These are phyloP conservation scores for Napeogenes sylphis DNA, from an alignment of 2,888 invertebrate species.

Conservation along the genomic window DNA sequence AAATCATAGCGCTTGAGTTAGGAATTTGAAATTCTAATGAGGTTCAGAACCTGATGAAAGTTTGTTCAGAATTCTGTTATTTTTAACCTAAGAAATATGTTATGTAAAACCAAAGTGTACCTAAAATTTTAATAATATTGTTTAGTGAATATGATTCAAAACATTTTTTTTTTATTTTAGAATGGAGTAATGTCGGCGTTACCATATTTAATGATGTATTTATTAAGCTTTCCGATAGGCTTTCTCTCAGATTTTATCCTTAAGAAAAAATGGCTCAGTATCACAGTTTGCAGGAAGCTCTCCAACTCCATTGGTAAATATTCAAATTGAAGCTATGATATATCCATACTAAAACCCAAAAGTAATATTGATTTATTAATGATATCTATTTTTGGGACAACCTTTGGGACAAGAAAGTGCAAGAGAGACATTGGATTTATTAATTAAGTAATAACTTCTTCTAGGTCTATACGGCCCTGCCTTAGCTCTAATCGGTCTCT, in stretches of 20 bases:
- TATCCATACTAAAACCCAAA: not conserved
- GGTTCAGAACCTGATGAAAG: too few species aligned
- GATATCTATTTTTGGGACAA: too few species aligned
- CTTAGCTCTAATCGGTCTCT: slow-evolving; percentile 79
- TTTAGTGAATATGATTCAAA: too few species aligned
- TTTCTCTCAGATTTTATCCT: slow-evolving; percentile 77
- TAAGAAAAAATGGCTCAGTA: slow-evolving; percentile 67
- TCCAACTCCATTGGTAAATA: slow-evolving; percentile 52
- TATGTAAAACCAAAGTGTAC: too few species aligned
- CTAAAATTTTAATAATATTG: too few species aligned
- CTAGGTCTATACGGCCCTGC: slow-evolving; percentile 82
- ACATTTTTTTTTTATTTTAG: slow-evolving; percentile 44
- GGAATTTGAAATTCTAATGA: too few species aligned
- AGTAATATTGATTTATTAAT: not conserved
- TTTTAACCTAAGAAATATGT: too few species aligned
- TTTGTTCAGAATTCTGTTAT: too few species aligned
- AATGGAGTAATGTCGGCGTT: slow-evolving; percentile 83
- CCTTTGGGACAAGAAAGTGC: not conserved
- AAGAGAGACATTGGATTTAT: slow-evolving; percentile 15
- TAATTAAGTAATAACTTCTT: not conserved
- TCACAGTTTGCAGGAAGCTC: slow-evolving; percentile 66
- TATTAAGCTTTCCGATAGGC: slow-evolving; percentile 66
- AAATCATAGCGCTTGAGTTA: too few species aligned
- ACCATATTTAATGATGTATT: slow-evolving; percentile 85
- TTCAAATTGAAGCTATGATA: not conserved